Evolutionary conservation across 2,797 vertebrate species (phyloP).

Genomic region (Pygocentrus nattereri): DNA sequence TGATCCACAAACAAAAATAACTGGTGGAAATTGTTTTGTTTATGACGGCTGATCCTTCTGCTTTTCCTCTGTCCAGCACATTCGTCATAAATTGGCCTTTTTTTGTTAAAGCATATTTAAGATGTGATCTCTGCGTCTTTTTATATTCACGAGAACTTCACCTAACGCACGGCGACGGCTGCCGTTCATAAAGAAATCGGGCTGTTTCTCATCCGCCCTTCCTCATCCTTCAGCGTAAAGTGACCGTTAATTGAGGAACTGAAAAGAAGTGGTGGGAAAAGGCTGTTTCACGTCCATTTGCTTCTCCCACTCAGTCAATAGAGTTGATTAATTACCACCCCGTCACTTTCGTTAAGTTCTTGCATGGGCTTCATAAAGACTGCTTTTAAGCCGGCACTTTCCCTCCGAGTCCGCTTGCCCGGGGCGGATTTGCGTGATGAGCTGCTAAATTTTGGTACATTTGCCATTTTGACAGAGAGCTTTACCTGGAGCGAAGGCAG

Average conservation of each 20-base stretch:
- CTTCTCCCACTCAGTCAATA: constrained; percentile 75
- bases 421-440: constrained; percentile 28
- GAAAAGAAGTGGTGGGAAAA: constrained; percentile 9
- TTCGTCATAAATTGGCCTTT: not conserved
- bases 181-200: constrained; percentile 17
- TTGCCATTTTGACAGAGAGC: constrained; percentile 9
- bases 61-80: not conserved
- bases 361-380: constrained; percentile 60
- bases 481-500: not conserved
- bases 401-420: not conserved
- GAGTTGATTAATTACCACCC: constrained; percentile 77
- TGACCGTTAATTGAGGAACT: constrained; percentile 43
- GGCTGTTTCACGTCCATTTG: constrained; percentile 53
- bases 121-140: not conserved
- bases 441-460: constrained; percentile 20
- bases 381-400: constrained; percentile 51
- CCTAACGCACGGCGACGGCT: not conserved
- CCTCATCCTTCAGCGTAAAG: constrained; percentile 23
- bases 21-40: not conserved
- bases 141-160: not conserved
- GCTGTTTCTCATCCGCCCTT: constrained; percentile 8
- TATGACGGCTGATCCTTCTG: not conserved
- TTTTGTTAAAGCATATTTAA: constrained; percentile 3
- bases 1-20: not conserved
- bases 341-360: constrained; percentile 72